Evolutionary conservation across 1,140 invertebrate genomes (phyloP), one percentile per base, ranked within the genome.

Genomic region (Procambarus virginalis): DNA sequence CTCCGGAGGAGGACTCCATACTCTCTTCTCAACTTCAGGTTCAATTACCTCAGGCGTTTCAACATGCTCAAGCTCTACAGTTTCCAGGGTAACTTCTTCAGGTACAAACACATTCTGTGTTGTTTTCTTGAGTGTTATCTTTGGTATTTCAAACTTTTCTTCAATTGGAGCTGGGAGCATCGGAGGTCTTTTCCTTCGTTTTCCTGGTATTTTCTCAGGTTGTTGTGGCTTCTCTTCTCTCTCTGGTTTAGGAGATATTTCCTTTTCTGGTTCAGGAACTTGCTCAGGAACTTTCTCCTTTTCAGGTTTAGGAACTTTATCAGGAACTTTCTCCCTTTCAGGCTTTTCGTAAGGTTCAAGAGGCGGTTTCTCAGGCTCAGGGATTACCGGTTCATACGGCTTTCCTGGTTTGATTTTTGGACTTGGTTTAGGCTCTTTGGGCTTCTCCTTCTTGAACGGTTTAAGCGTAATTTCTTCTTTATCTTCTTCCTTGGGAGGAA

Each of bases 381-480:
- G 75, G 17, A 79, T 85, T 78, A 84, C 70, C 1, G 55, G 73
- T 49, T 83, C 81, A 58, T 91, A 86, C 8, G 84, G 58, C 17
- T 9, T 93, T 93, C 91, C 93, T 93, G 9, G 94, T 93, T 92
- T 94, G 93, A 92, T 94, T 93, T 77, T 94, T 90, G 48, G 91
- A 92, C 92, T 94, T 93, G 70, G 83, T 83, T 93, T 93, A 92
- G 45, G 92, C 82, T 48, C 91, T 64, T 91, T 92, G 79, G 20
- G 85, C 92, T 84, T 8, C 92, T 94, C 93, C 89, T 94, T 93
- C 10, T 93, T 93, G 3, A 91, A 73, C 3, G 94, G 93, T 90
- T 95, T 94, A 5, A 95, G 92, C 12, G 93, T 93, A 90, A 94
- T 93, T 80, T 94, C 93, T 91, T 95, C 94, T 79, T 80, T 89